A percentile compares a stretch with the other conserved stretches of the same genome.
Conservation (phyloP, 2,113 vertebrate species). For the Clarias macrocephalus region DNA sequence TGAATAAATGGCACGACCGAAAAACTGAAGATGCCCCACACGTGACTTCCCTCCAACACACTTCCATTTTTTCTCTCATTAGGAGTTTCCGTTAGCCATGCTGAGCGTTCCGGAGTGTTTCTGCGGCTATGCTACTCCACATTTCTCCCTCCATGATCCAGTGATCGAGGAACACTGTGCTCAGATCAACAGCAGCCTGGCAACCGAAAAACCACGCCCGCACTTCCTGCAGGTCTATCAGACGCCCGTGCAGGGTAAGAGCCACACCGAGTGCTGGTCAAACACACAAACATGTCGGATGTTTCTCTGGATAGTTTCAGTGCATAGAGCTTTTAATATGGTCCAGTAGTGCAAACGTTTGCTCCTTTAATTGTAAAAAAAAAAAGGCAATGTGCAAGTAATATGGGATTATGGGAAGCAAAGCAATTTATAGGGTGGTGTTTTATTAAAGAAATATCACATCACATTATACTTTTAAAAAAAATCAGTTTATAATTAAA, state of each 20-base stretch:
- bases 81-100: conserved; percentile 84
- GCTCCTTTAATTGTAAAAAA: neutral
- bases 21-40: neutral
- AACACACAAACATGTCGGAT: neutral
- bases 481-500: neutral
- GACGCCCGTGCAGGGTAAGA: conserved; percentile 82
- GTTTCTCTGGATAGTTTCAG: neutral
- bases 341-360: neutral
- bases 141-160: conserved; percentile 69
- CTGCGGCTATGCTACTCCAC: conserved; percentile 76
- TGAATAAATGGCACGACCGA: neutral
- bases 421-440: neutral
- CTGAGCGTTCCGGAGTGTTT: conserved; percentile 73
- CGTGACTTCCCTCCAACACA: neutral
- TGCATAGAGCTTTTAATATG: neutral
- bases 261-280: neutral
- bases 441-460: neutral
- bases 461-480: neutral
- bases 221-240: conserved; percentile 79
- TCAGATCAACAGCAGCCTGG: conserved; percentile 45
- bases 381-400: neutral
- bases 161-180: conserved; percentile 64
- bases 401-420: neutral
- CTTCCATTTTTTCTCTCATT: neutral
- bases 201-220: conserved; percentile 16